Conservation (phyloP, 1,140 invertebrate genomes). For the Nasonia giraulti region DNA sequence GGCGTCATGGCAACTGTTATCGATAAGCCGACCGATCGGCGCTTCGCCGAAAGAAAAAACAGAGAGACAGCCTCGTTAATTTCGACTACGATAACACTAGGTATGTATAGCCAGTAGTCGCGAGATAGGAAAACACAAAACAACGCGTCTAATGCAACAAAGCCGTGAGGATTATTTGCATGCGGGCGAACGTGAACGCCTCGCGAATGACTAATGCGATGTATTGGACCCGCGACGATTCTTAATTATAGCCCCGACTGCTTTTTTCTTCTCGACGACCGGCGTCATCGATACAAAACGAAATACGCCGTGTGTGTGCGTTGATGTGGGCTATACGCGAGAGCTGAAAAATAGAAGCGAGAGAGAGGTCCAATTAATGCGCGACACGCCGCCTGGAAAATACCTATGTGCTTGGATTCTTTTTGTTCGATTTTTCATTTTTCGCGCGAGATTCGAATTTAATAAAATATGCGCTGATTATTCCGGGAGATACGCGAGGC, state of each 20-base stretch:
- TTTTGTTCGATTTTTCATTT: neutral
- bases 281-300: conserved; percentile 24
- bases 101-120: neutral
- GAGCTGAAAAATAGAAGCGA: neutral
- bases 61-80: neutral
- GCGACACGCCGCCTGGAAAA: neutral
- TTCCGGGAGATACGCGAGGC: neutral
- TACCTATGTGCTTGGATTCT: neutral
- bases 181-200: neutral
- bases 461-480: neutral
- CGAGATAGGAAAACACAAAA: neutral
- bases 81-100: neutral
- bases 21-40: conserved; percentile 6
- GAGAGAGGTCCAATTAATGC: neutral
- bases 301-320: neutral
- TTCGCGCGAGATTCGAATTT: neutral
- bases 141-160: neutral
- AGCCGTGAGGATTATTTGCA: conserved; percentile 7
- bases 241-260: conserved; percentile 5
- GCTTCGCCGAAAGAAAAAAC: neutral
- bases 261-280: neutral
- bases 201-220: conserved; percentile 23
- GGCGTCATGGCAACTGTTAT: neutral
- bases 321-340: neutral
- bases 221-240: neutral